Conservation (phyloP, 2,113 vertebrate species). For the Egretta garzetta region DNA sequence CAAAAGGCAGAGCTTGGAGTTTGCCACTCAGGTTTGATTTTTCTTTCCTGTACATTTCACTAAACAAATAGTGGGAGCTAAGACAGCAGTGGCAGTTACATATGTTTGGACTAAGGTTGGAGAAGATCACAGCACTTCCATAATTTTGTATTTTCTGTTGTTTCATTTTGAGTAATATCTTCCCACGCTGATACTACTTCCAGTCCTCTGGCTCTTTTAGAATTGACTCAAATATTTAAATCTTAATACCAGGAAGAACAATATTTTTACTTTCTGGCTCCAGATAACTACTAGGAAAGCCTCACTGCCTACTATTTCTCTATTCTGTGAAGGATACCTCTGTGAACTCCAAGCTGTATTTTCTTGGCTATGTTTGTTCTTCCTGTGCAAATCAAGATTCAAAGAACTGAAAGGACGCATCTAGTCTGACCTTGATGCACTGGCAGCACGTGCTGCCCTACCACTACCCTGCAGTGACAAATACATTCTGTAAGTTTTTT, state of each 20-base stretch:
- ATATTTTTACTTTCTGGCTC: constrained; percentile 22
- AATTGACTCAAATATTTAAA: constrained; percentile 7
- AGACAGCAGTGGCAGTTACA: background rate
- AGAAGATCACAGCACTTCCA: background rate
- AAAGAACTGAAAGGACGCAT: background rate
- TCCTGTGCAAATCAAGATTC: background rate
- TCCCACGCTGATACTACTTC: background rate
- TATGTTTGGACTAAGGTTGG: background rate
- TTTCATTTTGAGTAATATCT: background rate
- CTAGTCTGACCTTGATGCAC: background rate
- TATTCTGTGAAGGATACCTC: background rate
- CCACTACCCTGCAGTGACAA: background rate
- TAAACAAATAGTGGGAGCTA: background rate
- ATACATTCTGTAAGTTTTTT: background rate
- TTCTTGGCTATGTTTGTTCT: background rate
- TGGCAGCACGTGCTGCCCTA: background rate
- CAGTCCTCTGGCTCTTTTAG: background rate
- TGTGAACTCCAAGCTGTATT: background rate
- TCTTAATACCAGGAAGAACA: constrained; percentile 22
- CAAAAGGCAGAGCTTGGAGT: background rate
- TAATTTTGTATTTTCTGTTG: background rate
- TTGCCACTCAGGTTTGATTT: background rate
- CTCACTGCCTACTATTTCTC: background rate
- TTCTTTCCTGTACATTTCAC: background rate
- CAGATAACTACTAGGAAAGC: background rate